Percentiles rank a stretch among this genome's conserved stretches.
These are phyloP conservation scores for Apotomis capreana DNA, from an alignment of 2,888 invertebrate species.

Conservation along the genomic window DNA sequence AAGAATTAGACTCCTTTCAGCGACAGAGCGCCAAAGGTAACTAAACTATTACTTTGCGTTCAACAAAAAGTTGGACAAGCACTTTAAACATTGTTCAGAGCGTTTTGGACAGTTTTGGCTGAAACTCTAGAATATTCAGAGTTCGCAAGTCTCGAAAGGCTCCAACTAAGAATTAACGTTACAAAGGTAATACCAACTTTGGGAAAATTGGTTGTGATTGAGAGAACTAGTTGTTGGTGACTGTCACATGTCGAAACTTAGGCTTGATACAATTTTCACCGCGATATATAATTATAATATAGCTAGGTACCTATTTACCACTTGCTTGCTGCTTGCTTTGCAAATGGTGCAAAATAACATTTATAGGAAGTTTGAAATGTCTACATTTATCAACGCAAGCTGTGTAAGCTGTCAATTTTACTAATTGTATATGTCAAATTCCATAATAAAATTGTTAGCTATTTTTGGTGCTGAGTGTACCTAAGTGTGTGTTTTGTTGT, in stretches of 20 bases:
- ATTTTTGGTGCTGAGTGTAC: too few relatives aligned
- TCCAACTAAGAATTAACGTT: slow-evolving; percentile 16
- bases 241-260: slow-evolving; percentile 11
- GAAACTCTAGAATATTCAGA: slow-evolving; percentile 10
- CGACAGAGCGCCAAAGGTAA: slow-evolving; percentile 16
- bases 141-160: slow-evolving; percentile 1
- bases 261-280: not conserved
- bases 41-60: slow-evolving; percentile 27
- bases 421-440: too few relatives aligned
- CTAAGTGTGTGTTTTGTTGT: too few relatives aligned
- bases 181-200: slow-evolving; percentile 21
- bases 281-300: too few relatives aligned
- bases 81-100: slow-evolving; percentile 22
- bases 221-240: not conserved
- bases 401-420: too few relatives aligned
- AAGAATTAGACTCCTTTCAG: slow-evolving; percentile 12
- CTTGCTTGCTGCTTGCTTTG: too few relatives aligned
- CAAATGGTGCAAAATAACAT: too few relatives aligned
- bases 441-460: too few relatives aligned
- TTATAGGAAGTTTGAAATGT: too few relatives aligned
- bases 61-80: slow-evolving; percentile 31
- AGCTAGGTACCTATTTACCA: too few relatives aligned
- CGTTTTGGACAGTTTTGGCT: slow-evolving; percentile 28
- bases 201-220: not conserved
- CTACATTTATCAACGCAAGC: too few relatives aligned